Evolutionary conservation across 2,888 invertebrate genomes (phyloP), one percentile per base, ranked within the genome.

Genomic region (Cremastinae sp.): DNA sequence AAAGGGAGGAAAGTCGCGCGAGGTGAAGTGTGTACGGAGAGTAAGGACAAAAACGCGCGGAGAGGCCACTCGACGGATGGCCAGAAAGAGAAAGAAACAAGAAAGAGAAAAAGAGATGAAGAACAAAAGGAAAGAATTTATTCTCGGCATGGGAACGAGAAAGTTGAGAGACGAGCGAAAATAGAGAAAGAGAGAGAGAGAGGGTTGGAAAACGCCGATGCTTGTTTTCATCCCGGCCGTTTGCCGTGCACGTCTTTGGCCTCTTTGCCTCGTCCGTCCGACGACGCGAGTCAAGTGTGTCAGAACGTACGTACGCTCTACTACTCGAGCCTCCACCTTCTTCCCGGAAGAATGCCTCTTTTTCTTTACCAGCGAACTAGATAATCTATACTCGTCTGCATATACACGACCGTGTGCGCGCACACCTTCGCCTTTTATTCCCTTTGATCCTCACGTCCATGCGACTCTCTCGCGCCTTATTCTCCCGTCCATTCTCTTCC

Each of bases 331-430:
- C 61, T 71, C 65, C 38, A 70, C 59, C 45, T 56, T 41, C 66
- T 71, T 49, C 65, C 71, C 62, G 66, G 61, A 66, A 75, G 65
- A 71, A 71, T 71, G 75, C 71, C 66, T 61, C 71, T 56, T 71
- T 70, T 62, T 66, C 71, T 71, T 54, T 36, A 10, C 14, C 59
- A 34, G 34, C 71, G 61, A 62, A 62, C 41, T 56, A 62, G 61
- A 45, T 49, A 65, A 64, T 51, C 12, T 36, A 38, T 51, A 51
- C 20, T 16, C 36, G 18, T 36, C 8, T 36, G 7, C 36, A 3
- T 28, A 34, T 47, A n/a, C 34, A 34, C 34, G 47, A 61, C 14
- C 2, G n/a, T 61, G 34, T 34, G 68, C 16, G 12, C 70, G 66
- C 28, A 28, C 28, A 28, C 28, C 28, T 28, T 28, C 28, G 5